Evolutionary conservation across 2,888 invertebrate species (phyloP), one percentile per base, ranked within the genome.

Genomic region (Eilema sororculum): DNA sequence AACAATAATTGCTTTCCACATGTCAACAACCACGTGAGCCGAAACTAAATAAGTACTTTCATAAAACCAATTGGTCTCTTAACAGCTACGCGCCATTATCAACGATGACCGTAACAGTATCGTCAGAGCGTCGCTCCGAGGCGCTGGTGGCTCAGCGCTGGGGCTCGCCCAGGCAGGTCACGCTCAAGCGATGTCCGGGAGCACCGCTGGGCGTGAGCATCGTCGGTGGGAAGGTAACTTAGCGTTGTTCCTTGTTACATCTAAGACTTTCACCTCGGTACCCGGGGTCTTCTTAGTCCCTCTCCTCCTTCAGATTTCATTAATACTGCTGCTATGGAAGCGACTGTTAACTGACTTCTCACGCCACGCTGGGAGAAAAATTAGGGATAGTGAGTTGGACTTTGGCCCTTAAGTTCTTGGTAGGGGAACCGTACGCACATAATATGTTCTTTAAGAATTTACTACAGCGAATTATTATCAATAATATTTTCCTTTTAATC

Each of bases 181-280:
- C 97, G 76, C 96, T 99, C 46, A 95, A 95, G 72, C 92, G 98
- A 67, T 96, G 96, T 41, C 97, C 97, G 56, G 97, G 97, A 78
- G 87, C 91, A 0, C 98, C 99, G 68, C 96, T 99, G 30, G 99
- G 99, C 12, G 99, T 99, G 89, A 99, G 98, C 92, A 99, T 99
- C 83, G 99, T 99, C 52, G 99, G 99, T 70, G 98, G 99, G 86
- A 98, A 98, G 96, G 98, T 98, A 89, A 10, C 41, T 41, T 41
- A 16, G 16, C 41, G 3, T 37, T 37, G 12, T 37, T 37, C 33
- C 16, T 13, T 3, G 16, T 41, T 41, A 3, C 16, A 41, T 13
- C 41, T 1, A 16, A 41, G 41, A 41, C 12, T 10, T 37, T 37
- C 33, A 37, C 41, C 41, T 41, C 3, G 41, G n/a, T n/a, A n/a